Evolutionary conservation across 2,888 invertebrate genomes (phyloP).

Genomic region (Mellilla xanthometata): DNA sequence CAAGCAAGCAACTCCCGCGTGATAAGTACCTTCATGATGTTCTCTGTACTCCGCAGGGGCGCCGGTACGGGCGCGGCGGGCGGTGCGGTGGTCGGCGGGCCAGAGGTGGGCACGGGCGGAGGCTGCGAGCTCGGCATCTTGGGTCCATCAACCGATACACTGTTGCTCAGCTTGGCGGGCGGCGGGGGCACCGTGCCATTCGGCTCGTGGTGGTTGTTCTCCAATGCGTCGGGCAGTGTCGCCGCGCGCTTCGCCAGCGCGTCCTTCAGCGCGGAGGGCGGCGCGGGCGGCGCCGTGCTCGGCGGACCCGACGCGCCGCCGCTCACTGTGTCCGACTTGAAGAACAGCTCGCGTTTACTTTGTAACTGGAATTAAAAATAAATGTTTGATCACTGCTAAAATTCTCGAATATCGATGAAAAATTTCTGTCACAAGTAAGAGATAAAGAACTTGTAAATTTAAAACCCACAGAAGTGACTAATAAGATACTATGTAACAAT

Average conservation of each 20-base stretch:
- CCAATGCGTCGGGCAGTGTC: conserved; percentile 68
- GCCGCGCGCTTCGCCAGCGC: conserved; percentile 72
- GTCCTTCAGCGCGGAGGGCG: conserved; percentile 78
- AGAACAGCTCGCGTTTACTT: conserved; percentile 94
- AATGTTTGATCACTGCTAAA: too few relatives aligned
- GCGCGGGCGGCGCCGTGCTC: conserved; percentile 70
- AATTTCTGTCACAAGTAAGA: too few relatives aligned
- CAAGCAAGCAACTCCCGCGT: too few relatives aligned
- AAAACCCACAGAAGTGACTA: too few relatives aligned
- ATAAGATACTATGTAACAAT: too few relatives aligned
- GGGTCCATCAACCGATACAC: conserved; percentile 63
- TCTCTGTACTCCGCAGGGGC: conserved; percentile 72
- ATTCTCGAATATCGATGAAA: too few relatives aligned
- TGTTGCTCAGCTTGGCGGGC: conserved; percentile 65
- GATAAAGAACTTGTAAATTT: too few relatives aligned
- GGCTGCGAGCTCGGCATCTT: conserved; percentile 68
- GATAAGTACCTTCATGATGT: conserved; percentile 66
- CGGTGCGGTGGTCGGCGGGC: conserved; percentile 69
- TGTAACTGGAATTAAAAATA: conserved; percentile 86
- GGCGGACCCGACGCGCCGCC: conserved; percentile 67
- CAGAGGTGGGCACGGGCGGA: conserved; percentile 67
- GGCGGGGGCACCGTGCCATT: conserved; percentile 58
- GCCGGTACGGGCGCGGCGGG: conserved; percentile 48
- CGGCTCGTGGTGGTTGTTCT: conserved; percentile 77
- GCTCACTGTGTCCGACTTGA: conserved; percentile 87